Conservation (phyloP, 2,113 vertebrate genomes). For the Tursiops truncatus region DNA sequence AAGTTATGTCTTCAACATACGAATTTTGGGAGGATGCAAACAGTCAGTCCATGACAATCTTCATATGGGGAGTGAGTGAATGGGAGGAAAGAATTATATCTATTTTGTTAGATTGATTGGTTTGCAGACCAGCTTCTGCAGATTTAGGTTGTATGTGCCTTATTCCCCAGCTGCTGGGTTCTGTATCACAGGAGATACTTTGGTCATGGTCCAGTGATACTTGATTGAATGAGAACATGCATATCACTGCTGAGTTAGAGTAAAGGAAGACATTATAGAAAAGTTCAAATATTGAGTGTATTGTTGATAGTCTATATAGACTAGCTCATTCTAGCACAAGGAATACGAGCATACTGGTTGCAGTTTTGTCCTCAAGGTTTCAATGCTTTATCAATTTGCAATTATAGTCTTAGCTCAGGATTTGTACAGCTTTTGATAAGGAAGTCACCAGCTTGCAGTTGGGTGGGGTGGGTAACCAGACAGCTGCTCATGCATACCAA, state of each 20-base stretch:
- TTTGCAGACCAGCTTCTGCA: background rate
- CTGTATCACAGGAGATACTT: background rate
- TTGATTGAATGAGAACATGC: background rate
- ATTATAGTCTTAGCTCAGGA: slow-evolving; percentile 1
- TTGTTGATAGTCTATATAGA: background rate
- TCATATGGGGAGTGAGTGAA: background rate
- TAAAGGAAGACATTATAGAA: background rate
- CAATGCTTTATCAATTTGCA: slow-evolving; percentile 13
- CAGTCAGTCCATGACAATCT: background rate
- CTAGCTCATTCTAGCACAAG: background rate
- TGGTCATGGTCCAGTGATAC: background rate
- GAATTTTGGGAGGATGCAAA: background rate
- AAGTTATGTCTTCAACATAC: background rate
- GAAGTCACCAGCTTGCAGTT: slow-evolving; percentile 53
- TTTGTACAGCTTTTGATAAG: slow-evolving; percentile 46
- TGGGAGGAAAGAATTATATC: background rate
- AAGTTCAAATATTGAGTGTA: background rate
- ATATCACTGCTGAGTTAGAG: background rate
- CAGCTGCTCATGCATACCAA: slow-evolving; percentile 66
- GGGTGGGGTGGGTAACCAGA: slow-evolving; percentile 18
- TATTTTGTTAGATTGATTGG: background rate
- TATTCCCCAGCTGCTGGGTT: background rate
- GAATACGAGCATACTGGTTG: background rate
- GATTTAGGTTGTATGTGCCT: background rate
- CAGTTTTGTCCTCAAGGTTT: background rate